Evolutionary conservation across 1,140 invertebrate species (phyloP), one percentile per base, ranked within the genome.

Genomic region (Zaprionus capensis): DNA sequence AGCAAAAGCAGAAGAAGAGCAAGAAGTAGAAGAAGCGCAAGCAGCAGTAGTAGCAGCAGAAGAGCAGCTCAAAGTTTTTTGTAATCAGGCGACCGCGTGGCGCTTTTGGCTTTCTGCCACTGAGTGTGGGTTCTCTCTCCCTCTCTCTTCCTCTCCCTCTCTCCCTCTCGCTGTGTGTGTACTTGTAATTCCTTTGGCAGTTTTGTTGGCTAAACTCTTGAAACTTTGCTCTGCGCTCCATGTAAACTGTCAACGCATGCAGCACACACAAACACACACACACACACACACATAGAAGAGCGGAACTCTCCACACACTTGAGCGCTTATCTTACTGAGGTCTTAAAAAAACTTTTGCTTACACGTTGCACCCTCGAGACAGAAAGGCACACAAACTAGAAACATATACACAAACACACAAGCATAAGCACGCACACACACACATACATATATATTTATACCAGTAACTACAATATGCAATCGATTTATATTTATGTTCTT

Each of bases 181-280:
- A 58, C 55, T 67, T 67, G 65, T 90, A 82, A 90, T 90, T 90
- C 85, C 82, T 90, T 90, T 90, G 86, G 85, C 85, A 76, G 82
- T 90, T 85, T 82, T 90, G 85, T 90, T 90, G 81, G 82, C 79
- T 85, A 90, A 90, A 90, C 85, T 90, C 85, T 90, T 90, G 81
- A 90, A 90, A 90, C 81, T 90, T 90, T 88, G 81, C 85, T 51
- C 20, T 90, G 78, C 81, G 41, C 41, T 46, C 7, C 85, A 88
- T 88, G 85, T 88, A 90, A 88, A 88, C 84, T 88, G 84, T 88
- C 85, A 90, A 85, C 80, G 72, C 62, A 70, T 17, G 57, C 49
- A 56, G 6, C 49, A 81, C 49, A 69, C 57, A 75, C 34, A 22
- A 22, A 22, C 22, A 34, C 44, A 64, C 51, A 46, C 49, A 57